These are phyloP conservation scores for Oostethus manadensis DNA, from an alignment of 2,113 vertebrate genomes.

Conservation along the genomic window DNA sequence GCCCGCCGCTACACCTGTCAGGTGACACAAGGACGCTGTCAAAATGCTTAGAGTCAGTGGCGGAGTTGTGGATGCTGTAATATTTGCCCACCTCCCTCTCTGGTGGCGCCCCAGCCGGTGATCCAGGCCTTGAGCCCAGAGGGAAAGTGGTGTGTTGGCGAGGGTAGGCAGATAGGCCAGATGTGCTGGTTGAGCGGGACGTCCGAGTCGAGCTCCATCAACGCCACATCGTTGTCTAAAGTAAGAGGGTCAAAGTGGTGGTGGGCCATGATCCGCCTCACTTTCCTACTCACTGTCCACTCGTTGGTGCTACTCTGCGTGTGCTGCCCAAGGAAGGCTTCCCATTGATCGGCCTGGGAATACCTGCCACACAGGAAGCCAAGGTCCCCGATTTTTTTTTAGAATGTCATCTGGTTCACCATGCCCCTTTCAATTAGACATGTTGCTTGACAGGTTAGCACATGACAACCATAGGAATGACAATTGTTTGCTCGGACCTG, in stretches of 20 bases:
- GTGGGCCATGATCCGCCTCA: slow-evolving; percentile 57
- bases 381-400: too few relatives aligned
- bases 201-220: slow-evolving; percentile 62
- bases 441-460: neutral
- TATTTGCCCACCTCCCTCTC: slow-evolving; percentile 49
- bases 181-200: slow-evolving; percentile 61
- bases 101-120: slow-evolving; percentile 68
- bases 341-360: slow-evolving; percentile 66
- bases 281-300: slow-evolving; percentile 23
- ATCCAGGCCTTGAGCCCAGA: slow-evolving; percentile 57
- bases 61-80: too few relatives aligned
- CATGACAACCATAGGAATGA: too few relatives aligned
- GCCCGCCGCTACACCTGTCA: slow-evolving; percentile 26
- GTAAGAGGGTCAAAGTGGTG: neutral
- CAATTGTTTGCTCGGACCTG: slow-evolving; percentile 30
- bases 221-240: slow-evolving; percentile 63
- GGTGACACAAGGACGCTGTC: neutral
- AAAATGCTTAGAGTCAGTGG: neutral
- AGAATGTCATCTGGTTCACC: too few relatives aligned
- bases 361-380: slow-evolving; percentile 34
- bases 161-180: slow-evolving; percentile 69
- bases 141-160: slow-evolving; percentile 48
- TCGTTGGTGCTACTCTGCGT: slow-evolving; percentile 63
- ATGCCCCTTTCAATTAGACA: neutral
- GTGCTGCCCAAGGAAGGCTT: slow-evolving; percentile 77